phyloP scores from a whole-genome alignment of 2,888 invertebrate genomes.

The Magallana nippona region DNA sequence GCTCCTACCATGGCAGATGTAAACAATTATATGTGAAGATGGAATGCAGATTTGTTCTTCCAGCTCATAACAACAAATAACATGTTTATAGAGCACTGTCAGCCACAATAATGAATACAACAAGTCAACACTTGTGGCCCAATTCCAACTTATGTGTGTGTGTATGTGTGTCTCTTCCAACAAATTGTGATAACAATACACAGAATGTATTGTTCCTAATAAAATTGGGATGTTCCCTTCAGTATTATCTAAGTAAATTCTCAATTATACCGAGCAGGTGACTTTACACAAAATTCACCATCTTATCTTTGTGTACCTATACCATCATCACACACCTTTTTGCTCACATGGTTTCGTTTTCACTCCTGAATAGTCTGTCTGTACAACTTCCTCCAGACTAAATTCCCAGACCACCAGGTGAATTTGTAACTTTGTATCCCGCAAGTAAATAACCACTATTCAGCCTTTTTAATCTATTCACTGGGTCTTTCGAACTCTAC shows the following conservation, averaged over 20 bases:
- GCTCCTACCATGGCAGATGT: slow-evolving; percentile 26
- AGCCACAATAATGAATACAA: slow-evolving; percentile 2
- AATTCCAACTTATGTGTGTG: not conserved
- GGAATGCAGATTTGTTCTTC: slow-evolving; percentile 34
- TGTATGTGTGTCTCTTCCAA: no score
- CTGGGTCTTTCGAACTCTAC: not conserved
- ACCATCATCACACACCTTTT: no score
- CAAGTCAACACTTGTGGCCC: slow-evolving; percentile 23
- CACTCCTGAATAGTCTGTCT: no score
- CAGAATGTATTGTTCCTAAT: no score
- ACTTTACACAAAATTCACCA: no score
- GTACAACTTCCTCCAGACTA: no score
- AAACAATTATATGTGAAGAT: slow-evolving; percentile 26
- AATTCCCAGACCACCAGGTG: not conserved
- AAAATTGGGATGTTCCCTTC: no score
- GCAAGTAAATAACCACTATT: slow-evolving; percentile 11
- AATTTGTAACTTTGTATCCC: not conserved
- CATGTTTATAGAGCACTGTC: slow-evolving; percentile 10
- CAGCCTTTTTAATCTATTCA: not conserved
- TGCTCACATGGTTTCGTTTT: no score
- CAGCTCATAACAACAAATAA: slow-evolving; percentile 24
- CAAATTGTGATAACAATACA: no score
- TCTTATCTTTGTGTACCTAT: no score
- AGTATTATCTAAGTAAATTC: no score
- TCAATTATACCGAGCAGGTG: no score